A percentile compares a stretch with the other conserved stretches of the same genome.
phyloP scores from a whole-genome alignment of 2,888 invertebrate species.

The Chaetogeoica ovagalla region DNA sequence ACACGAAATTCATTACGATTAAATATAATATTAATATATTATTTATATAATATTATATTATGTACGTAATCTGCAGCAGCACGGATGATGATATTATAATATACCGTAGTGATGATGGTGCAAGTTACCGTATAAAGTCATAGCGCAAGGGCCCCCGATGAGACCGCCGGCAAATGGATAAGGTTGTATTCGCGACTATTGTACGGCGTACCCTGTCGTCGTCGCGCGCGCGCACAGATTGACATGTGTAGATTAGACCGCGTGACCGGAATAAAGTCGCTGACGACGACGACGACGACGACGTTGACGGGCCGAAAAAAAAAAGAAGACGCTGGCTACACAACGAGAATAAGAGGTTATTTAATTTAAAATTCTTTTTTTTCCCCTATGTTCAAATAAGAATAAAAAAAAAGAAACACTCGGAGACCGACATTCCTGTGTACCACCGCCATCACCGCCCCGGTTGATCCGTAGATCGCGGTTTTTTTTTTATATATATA shows the following conservation, averaged over 20 bases:
- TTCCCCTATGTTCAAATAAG: too few relatives aligned
- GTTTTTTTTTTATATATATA: neutral
- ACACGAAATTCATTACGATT: too few relatives aligned
- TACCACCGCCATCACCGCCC: neutral
- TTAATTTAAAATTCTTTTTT: too few relatives aligned
- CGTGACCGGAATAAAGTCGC: constrained; percentile 48
- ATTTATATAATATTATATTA: too few relatives aligned
- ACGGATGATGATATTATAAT: too few relatives aligned
- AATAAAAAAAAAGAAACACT: neutral
- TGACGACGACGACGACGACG: neutral
- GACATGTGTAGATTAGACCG: constrained; percentile 48
- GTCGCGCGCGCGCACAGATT: neutral
- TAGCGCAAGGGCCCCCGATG: neutral
- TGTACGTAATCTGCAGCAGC: too few relatives aligned
- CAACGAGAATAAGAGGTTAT: constrained; percentile 1
- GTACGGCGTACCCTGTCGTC: neutral
- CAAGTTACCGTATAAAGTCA: constrained; percentile 49
- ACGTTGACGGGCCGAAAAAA: constrained; percentile 14
- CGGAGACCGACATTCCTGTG: constrained; percentile 22
- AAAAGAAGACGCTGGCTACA: constrained; percentile 1
- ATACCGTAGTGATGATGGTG: neutral
- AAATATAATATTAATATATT: too few relatives aligned
- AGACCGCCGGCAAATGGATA: neutral
- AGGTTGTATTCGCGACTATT: constrained; percentile 10
- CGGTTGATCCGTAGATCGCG: too few relatives aligned